Conservation (phyloP, 1,140 invertebrate genomes). For the Pygmarrhopalites habei region DNA sequence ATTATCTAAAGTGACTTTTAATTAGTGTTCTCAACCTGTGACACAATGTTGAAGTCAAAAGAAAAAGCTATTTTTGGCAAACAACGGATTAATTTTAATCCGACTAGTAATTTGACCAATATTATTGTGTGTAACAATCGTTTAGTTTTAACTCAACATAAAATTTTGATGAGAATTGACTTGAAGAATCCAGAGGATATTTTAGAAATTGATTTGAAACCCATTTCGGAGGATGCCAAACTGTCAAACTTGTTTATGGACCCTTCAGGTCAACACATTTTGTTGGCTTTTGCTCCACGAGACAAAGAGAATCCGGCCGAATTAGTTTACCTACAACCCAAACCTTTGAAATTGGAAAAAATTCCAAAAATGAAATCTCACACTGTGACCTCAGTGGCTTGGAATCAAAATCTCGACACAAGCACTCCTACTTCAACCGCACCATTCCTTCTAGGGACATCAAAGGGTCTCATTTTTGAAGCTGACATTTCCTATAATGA, state of each 20-base stretch:
- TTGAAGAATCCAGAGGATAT: constrained; percentile 64
- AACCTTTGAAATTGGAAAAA: constrained; percentile 57
- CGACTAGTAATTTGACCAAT: constrained; percentile 68
- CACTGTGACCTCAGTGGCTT: constrained; percentile 82
- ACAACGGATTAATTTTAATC: constrained; percentile 67
- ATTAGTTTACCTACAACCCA: constrained; percentile 66
- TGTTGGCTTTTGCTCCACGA: constrained; percentile 63
- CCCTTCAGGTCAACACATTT: constrained; percentile 73
- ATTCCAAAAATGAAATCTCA: constrained; percentile 64
- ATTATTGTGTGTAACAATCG: constrained; percentile 72
- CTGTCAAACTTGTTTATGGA: constrained; percentile 72
- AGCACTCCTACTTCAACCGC: constrained; percentile 54
- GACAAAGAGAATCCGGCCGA: constrained; percentile 59
- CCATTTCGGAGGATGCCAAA: constrained; percentile 51
- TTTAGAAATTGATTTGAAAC: constrained; percentile 44
- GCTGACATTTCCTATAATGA: constrained; percentile 73
- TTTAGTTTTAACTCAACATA: constrained; percentile 71
- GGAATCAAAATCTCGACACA: constrained; percentile 57
- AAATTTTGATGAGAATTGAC: constrained; percentile 71
- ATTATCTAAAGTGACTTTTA: too few relatives aligned
- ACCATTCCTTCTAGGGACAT: constrained; percentile 79
- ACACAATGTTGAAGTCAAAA: constrained; percentile 19
- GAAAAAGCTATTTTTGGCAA: constrained; percentile 64
- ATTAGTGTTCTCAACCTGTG: too few relatives aligned
- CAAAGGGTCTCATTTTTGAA: constrained; percentile 84